These are phyloP conservation scores for Paedocypris micromegethes DNA, from an alignment of 2,797 vertebrate species.

Conservation along the genomic window DNA sequence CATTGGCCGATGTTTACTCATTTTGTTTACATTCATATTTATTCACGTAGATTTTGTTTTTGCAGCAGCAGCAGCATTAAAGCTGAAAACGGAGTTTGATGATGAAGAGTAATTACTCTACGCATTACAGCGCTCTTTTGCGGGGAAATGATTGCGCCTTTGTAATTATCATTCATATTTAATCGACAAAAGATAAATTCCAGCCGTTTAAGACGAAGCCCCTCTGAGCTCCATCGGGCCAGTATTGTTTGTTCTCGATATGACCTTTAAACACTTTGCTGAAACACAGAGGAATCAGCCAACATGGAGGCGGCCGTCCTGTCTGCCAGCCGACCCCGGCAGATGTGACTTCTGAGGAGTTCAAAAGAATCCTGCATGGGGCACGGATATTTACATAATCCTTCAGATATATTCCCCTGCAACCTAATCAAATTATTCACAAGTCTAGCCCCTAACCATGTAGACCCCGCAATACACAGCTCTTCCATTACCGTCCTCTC, in stretches of 20 bases:
- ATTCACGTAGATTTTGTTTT: slow-evolving; percentile 38
- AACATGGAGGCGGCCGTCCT: slow-evolving; percentile 69
- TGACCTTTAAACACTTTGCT: slow-evolving; percentile 77
- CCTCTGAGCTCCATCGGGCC: slow-evolving; percentile 67
- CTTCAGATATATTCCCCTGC: slow-evolving; percentile 81
- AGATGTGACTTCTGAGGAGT: slow-evolving; percentile 83
- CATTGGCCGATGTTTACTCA: no score
- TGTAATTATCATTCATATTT: slow-evolving; percentile 69
- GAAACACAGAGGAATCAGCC: slow-evolving; percentile 66
- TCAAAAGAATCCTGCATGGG: slow-evolving; percentile 80
- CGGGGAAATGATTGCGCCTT: slow-evolving; percentile 66
- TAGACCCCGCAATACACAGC: slow-evolving; percentile 68
- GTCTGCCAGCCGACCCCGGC: slow-evolving; percentile 78
- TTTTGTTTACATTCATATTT: slow-evolving; percentile 54
- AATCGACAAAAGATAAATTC: slow-evolving; percentile 72
- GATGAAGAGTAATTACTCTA: slow-evolving; percentile 71
- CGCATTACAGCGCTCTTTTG: slow-evolving; percentile 62
- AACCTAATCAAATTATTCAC: slow-evolving; percentile 84
- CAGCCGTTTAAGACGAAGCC: slow-evolving; percentile 63
- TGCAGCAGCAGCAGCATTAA: slow-evolving; percentile 17
- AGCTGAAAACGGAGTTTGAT: slow-evolving; percentile 31
- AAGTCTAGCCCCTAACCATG: slow-evolving; percentile 77
- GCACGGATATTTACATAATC: slow-evolving; percentile 81
- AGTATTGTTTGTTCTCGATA: slow-evolving; percentile 73
- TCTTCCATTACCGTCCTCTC: slow-evolving; percentile 66